Percentiles rank a stretch among this genome's conserved stretches.
Evolutionary conservation across 1,140 invertebrate species (phyloP).

Genomic region (Anoplolepis gracilipes): DNA sequence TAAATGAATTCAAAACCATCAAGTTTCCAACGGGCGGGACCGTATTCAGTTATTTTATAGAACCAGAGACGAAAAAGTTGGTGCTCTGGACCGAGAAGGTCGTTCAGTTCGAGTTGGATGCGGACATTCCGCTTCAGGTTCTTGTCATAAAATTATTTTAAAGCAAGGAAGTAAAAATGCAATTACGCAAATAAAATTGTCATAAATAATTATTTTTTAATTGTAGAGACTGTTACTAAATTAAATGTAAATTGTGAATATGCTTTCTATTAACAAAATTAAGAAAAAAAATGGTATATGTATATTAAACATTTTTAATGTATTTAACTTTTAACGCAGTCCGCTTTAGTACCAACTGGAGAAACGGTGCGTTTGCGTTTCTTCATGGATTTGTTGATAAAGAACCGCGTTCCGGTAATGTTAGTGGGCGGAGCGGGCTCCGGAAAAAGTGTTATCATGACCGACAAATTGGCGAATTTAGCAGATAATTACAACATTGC

Average conservation of each 20-base stretch:
- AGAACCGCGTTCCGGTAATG: slow-evolving; percentile 94
- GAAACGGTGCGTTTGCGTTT: slow-evolving; percentile 96
- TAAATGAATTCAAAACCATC: slow-evolving; percentile 95
- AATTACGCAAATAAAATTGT: not conserved
- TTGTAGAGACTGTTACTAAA: not conserved
- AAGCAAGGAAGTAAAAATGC: not conserved
- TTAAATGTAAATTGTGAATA: not conserved
- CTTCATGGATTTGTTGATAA: slow-evolving; percentile 95
- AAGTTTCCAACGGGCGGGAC: slow-evolving; percentile 94
- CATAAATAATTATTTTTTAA: not conserved
- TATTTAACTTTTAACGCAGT: slow-evolving; percentile 84
- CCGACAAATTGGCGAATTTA: slow-evolving; percentile 92
- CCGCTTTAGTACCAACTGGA: slow-evolving; percentile 93
- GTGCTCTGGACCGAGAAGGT: slow-evolving; percentile 94
- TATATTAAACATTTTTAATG: not conserved
- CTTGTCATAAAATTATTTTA: slow-evolving; percentile 48
- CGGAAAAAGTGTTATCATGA: slow-evolving; percentile 95
- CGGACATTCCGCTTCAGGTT: slow-evolving; percentile 95
- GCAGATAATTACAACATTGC: slow-evolving; percentile 93
- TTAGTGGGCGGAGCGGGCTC: slow-evolving; percentile 95
- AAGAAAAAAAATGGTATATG: not conserved
- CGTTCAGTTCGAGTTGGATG: slow-evolving; percentile 92
- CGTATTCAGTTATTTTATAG: slow-evolving; percentile 97
- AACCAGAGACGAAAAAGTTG: slow-evolving; percentile 94
- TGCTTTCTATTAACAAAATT: not conserved